phyloP scores from a whole-genome alignment of 2,797 vertebrate species.

The Hipposideros larvatus region DNA sequence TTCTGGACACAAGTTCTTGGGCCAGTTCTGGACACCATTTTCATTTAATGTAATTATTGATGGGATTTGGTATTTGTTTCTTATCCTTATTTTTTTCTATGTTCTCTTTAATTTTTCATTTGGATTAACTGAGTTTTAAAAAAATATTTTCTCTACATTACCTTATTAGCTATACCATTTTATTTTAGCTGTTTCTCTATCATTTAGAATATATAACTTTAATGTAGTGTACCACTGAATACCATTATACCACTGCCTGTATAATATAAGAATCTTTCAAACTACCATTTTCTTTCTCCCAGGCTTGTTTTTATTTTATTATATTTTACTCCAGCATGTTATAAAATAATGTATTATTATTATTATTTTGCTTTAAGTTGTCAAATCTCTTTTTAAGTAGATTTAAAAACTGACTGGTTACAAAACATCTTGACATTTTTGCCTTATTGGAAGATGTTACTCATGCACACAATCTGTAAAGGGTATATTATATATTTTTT shows the following conservation, averaged over 20 bases:
- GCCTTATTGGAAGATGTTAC: background rate
- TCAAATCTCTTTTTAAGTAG: background rate
- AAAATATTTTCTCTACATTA: background rate
- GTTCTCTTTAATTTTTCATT: background rate
- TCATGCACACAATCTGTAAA: background rate
- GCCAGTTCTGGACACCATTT: background rate
- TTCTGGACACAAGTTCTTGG: background rate
- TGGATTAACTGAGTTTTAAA: background rate
- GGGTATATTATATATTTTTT: background rate
- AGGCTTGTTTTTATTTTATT: background rate
- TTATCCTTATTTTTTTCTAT: background rate
- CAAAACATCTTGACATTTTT: background rate
- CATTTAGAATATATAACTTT: background rate
- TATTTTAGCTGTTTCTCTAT: background rate
- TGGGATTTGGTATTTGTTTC: background rate
- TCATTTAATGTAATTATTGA: background rate
- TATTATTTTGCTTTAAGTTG: constrained; percentile 1
- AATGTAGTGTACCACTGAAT: background rate
- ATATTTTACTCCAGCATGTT: background rate
- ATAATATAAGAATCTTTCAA: background rate
- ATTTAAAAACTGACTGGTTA: background rate
- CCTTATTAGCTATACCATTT: background rate
- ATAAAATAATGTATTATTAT: background rate
- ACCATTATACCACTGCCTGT: background rate
- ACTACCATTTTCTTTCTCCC: background rate